Evolutionary conservation across 2,113 vertebrate species (phyloP), one percentile per base, ranked within the genome.

Genomic region (Tiliqua scincoides): DNA sequence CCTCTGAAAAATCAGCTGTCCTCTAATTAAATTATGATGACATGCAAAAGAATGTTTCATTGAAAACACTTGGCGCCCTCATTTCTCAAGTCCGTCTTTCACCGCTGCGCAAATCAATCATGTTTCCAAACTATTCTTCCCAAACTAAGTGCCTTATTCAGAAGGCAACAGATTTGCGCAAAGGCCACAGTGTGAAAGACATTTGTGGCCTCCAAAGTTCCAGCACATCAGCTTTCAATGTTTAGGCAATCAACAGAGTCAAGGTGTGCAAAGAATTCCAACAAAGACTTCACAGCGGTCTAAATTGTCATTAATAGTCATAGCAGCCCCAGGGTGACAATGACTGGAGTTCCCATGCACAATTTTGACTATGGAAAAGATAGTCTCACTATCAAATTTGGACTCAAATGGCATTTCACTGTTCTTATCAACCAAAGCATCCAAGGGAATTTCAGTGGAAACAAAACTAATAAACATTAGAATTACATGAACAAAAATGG

Each of bases 41-140:
- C 61, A 90, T 77, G 89, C 78, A 2, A 95, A 93, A 88, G 75
- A 71, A 71, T 2, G 2, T 83, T 94, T 87, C 82, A 80, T 15
- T 43, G 85, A 70, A 93, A 89, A 85, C 54, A n/a, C 6, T 79
- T 78, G 62, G 82, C 57, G 0, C 32, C 85, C 63, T 74, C 52
- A 89, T 88, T 93, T 81, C 59, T 81, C 63, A 87, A 83, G 71
- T 48, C 93, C 79, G 87, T 88, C 43, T 90, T 90, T 82, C 57
- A 85, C 72, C 82, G 89, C 81, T 92, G 86, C 68, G 85, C 89
- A 48, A 95, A 90, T 82, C 70, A 91, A 90, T 93, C 89, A 84
- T 77, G 82, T 81, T 94, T 94, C 86, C 81, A 91, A 93, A 83
- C 76, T 65, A 15, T 81, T 89, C 82, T 92, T 93, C 93, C 94